phyloP scores from a whole-genome alignment of 2,888 invertebrate genomes.

The Pseudoips prasinana region DNA sequence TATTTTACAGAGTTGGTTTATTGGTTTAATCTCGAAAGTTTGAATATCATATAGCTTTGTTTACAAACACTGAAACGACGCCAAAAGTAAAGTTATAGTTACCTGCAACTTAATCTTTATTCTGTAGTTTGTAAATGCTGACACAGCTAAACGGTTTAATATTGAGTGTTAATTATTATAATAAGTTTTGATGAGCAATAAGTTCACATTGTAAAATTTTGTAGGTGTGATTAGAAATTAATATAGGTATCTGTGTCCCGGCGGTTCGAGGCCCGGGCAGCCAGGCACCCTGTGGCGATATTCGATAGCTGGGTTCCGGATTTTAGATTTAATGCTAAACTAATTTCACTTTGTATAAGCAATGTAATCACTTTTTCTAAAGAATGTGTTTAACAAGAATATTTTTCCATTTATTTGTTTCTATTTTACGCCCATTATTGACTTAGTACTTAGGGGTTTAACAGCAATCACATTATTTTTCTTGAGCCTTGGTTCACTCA shows the following conservation, averaged over 20 bases:
- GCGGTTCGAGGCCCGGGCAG: constrained; percentile 12
- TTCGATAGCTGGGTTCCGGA: constrained; percentile 17
- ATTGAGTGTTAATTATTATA: constrained; percentile 36
- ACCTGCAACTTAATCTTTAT: too few relatives aligned
- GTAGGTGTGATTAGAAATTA: constrained; percentile 50
- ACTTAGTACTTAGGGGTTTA: too few relatives aligned
- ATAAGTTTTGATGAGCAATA: constrained; percentile 46
- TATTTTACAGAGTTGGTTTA: too few relatives aligned
- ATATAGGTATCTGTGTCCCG: constrained; percentile 34
- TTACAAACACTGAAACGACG: too few relatives aligned
- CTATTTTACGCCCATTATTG: constrained; percentile 5
- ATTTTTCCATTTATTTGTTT: constrained; percentile 46
- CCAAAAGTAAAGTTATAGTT: too few relatives aligned
- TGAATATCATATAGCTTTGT: too few relatives aligned
- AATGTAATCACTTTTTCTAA: constrained; percentile 56
- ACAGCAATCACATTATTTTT: too few relatives aligned
- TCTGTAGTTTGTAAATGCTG: constrained; percentile 21
- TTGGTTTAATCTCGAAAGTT: too few relatives aligned
- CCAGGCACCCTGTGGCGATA: constrained; percentile 1
- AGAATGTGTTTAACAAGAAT: constrained; percentile 55
- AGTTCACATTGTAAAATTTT: constrained; percentile 43
- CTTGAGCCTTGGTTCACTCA: too few relatives aligned
- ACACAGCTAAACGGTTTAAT: constrained; percentile 16
- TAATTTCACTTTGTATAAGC: constrained; percentile 46
- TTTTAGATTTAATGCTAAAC: constrained; percentile 35